Percentiles rank a stretch among this genome's conserved stretches.
Evolutionary conservation across 2,113 vertebrate genomes (phyloP).

Genomic region (Protobothrops mucrosquamatus): DNA sequence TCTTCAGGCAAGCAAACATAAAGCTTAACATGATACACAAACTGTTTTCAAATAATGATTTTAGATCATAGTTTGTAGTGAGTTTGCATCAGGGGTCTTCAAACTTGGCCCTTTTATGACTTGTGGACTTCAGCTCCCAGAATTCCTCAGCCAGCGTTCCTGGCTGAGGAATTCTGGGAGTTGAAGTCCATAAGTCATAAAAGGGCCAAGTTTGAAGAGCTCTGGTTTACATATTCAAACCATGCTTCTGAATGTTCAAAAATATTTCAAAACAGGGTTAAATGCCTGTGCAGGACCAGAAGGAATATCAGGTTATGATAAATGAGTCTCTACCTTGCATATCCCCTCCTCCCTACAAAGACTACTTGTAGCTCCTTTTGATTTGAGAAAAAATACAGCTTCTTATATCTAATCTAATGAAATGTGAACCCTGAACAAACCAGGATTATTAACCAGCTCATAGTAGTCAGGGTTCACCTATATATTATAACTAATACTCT

Average conservation of each 20-base stretch:
- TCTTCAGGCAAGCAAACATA: not conserved
- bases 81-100: not conserved
- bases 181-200: too few relatives aligned
- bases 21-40: not conserved
- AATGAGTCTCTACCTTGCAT: not conserved
- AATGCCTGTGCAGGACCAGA: not conserved
- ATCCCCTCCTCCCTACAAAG: not conserved
- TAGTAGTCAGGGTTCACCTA: not conserved
- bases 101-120: too few relatives aligned
- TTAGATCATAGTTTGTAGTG: not conserved
- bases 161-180: too few relatives aligned
- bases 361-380: not conserved
- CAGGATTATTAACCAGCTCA: not conserved
- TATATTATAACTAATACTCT: not conserved
- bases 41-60: not conserved
- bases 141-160: too few relatives aligned
- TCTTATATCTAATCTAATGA: not conserved
- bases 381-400: not conserved
- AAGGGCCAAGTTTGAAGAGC: too few relatives aligned
- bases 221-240: not conserved
- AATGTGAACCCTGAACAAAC: not conserved
- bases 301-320: not conserved
- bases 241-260: not conserved
- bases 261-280: not conserved
- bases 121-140: too few relatives aligned